Base-by-base conservation (phyloP, 2,888 invertebrate species). In the Cephalotes varians region DNA sequence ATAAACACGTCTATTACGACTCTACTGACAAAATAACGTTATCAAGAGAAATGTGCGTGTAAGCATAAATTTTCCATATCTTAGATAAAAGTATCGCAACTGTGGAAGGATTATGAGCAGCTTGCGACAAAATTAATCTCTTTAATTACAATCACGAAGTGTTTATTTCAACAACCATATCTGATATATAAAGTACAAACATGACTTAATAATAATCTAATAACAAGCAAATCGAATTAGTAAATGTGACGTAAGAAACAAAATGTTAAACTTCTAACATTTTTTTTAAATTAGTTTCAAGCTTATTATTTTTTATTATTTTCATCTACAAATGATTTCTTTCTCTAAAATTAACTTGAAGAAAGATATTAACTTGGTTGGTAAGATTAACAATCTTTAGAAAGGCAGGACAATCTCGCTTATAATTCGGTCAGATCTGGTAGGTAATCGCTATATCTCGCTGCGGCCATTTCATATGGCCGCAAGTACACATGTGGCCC, bases 401-500 rank as follows among this genome's bases (percentile, higher is more conserved):
- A 12, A 64, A 51, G 12, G 44, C 3, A 40, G 40, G 31, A 15
- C 34, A 64, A 25, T 37, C 54, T 65, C 37, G 51, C 3, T 58
- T 40, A 25, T 54, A 76, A 76, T 77, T 79, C 56, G 69, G 47
- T 71, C 56, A 71, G 25, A 21, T 56, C 54, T 25, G 65, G 5
- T 4, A 10, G 28, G n/a, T 54, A 56, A 77, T 77, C 69, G 10
- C 40, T 31, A 4, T 82, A 47, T 58, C 34, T 21, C n/a, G 9
- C 15, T 44, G 28, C 37, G 56, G 47, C 58, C 72, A 21, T 67
- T 65, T 74, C 58, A n/a, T 28, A 58, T 44, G 21, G 31, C 37
- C n/a, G 34, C 62, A 44, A 0, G 34, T 56, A 40, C 47, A 74
- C 64, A 56, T 21, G 54, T 51, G 28, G 47, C 65, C n/a, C 62